Evolutionary conservation across 2,888 invertebrate species (phyloP), one percentile per base, ranked within the genome.

Genomic region (Furcula furcula): DNA sequence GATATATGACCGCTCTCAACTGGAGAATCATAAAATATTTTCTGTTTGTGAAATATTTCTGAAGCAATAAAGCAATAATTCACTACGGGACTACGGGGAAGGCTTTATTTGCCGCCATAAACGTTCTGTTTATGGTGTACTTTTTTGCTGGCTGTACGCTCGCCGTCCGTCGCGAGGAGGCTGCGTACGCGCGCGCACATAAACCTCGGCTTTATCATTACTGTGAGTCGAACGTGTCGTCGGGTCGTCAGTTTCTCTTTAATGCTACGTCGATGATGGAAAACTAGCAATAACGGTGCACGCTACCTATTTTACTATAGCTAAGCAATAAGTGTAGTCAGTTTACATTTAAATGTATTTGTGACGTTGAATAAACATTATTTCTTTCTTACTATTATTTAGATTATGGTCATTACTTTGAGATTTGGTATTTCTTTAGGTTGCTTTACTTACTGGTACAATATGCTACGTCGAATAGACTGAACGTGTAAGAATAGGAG

Each of bases 41-140:
- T 87, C 87, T 86, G 88, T 88, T 87, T 88, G 88, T 85, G 83
- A 86, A 87, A 88, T 87, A 87, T 88, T 87, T 86, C 87, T 84
- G 85, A 85, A 75, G 88, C 87, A 87, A 88, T 88, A 88, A 87
- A 88, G 88, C 87, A 87, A 87, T 88, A 88, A 87, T 83, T 88
- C 87, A 88, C 85, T 85, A 85, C 81, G 80, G 77, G 84, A 77
- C 84, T 83, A 80, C 86, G 82, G 82, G 79, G 83, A 84, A 88
- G 82, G 84, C 79, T 87, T 87, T 88, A 88, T 88, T 86, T 87
- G 86, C 88, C 66, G 84, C 73, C 87, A 84, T 88, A 88, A 88
- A 88, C 78, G 84, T 70, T 67, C 69, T 78, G 83, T 87, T 87
- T 86, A 86, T 86, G 84, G 73, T 79, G 77, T 75, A 79, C 75